These are phyloP conservation scores for Phaenicophaeus curvirostris DNA, from an alignment of 2,797 vertebrate genomes.

Conservation along the genomic window DNA sequence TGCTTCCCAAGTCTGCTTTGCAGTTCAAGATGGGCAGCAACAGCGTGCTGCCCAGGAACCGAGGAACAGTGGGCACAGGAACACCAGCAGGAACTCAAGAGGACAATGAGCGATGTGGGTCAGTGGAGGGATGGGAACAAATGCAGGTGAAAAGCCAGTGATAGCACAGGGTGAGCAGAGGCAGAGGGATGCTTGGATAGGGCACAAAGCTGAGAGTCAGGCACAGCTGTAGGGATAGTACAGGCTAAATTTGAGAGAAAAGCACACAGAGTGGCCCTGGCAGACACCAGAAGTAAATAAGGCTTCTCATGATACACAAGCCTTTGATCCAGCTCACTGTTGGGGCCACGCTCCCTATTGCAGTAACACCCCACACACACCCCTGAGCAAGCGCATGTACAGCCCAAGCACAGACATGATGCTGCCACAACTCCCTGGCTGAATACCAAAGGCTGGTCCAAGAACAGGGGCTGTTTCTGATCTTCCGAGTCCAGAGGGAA, in stretches of 20 bases:
- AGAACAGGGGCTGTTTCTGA: not conserved
- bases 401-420: not conserved
- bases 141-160: not conserved
- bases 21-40: not conserved
- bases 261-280: not conserved
- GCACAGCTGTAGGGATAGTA: not conserved
- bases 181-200: not conserved
- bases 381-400: rapidly evolving
- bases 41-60: no score
- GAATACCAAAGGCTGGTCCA: not conserved
- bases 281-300: not conserved
- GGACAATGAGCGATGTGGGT: not conserved
- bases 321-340: not conserved
- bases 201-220: not conserved
- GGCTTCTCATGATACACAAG: not conserved
- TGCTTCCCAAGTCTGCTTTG: not conserved
- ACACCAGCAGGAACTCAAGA: rapidly evolving
- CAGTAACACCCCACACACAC: not conserved
- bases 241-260: not conserved
- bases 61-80: no score
- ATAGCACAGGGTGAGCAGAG: not conserved
- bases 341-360: rapidly evolving
- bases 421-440: rapidly evolving
- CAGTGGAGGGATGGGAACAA: not conserved
- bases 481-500: not conserved